Evolutionary conservation across 2,797 vertebrate genomes (phyloP).

Genomic region (Helostoma temminkii): DNA sequence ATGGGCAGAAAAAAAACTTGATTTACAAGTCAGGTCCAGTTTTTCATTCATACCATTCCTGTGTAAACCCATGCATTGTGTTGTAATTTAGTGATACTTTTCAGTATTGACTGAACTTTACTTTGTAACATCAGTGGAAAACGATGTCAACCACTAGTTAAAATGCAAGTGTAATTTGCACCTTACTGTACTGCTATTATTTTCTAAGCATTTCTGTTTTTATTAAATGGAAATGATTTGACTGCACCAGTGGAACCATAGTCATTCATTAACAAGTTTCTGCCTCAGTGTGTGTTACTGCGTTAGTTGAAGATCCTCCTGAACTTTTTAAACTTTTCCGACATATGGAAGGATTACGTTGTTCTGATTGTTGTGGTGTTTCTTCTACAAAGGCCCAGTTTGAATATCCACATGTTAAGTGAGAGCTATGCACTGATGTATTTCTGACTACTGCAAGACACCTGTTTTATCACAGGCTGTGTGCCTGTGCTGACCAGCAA

Average conservation of each 20-base stretch:
- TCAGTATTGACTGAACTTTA: constrained; percentile 59
- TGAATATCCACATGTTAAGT: too few species aligned
- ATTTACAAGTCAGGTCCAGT: constrained; percentile 34
- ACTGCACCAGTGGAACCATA: constrained; percentile 42
- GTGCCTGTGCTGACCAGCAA: too few species aligned
- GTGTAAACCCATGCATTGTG: constrained; percentile 53
- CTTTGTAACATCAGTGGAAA: constrained; percentile 48
- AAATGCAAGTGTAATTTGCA: constrained; percentile 79
- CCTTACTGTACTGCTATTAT: constrained; percentile 80
- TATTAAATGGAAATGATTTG: constrained; percentile 83
- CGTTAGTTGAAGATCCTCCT: too few species aligned
- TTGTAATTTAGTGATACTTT: constrained; percentile 59
- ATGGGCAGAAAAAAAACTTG: constrained; percentile 52
- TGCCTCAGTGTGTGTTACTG: too few species aligned
- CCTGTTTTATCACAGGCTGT: too few species aligned
- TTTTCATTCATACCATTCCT: constrained; percentile 59
- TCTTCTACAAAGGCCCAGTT: too few species aligned
- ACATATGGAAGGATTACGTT: too few species aligned
- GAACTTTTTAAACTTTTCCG: too few species aligned
- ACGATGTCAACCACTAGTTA: constrained; percentile 61
- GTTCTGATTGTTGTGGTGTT: too few species aligned
- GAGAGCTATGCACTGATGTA: too few species aligned
- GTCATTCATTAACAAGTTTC: constrained; percentile 31
- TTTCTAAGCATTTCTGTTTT: constrained; percentile 83
- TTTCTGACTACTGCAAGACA: not conserved